Evolutionary conservation across 2,888 invertebrate genomes (phyloP).

Genomic region (Synergus gifuensis): DNA sequence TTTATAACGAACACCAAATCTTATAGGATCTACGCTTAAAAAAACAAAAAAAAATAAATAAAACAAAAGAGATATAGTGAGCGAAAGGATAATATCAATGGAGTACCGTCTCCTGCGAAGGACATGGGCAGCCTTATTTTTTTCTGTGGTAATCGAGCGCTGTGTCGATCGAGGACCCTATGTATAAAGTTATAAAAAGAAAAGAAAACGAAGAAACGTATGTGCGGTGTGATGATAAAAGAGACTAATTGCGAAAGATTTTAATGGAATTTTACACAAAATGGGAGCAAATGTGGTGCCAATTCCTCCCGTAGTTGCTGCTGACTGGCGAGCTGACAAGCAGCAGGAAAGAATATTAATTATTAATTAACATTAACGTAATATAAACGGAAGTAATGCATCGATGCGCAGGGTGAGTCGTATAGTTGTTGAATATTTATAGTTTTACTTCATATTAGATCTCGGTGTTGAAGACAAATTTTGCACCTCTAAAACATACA

Average conservation of each 20-base stretch:
- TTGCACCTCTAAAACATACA: not conserved
- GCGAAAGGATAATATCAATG: slow-evolving; percentile 42
- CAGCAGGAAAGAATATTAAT: slow-evolving; percentile 60
- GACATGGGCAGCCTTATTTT: slow-evolving; percentile 62
- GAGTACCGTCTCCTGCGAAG: slow-evolving; percentile 34
- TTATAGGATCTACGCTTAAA: slow-evolving; percentile 69
- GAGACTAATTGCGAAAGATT: slow-evolving; percentile 38
- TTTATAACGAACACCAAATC: slow-evolving; percentile 68
- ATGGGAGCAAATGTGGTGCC: slow-evolving; percentile 77
- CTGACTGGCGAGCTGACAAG: slow-evolving; percentile 55
- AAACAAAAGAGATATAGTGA: slow-evolving; percentile 46
- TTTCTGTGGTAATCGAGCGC: slow-evolving; percentile 55
- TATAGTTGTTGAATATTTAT: slow-evolving; percentile 74
- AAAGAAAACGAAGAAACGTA: slow-evolving; percentile 46
- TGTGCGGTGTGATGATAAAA: slow-evolving; percentile 47
- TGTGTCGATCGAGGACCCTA: slow-evolving; percentile 56
- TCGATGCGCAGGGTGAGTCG: slow-evolving; percentile 70
- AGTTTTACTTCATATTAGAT: slow-evolving; percentile 75
- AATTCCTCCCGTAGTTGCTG: slow-evolving; percentile 75
- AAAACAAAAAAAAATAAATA: slow-evolving; percentile 17
- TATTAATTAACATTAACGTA: slow-evolving; percentile 61
- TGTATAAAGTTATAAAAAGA: slow-evolving; percentile 44
- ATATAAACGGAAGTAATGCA: slow-evolving; percentile 65
- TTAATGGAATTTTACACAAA: slow-evolving; percentile 51
- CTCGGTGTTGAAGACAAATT: slow-evolving; percentile 42